Conservation (phyloP, 2,113 vertebrate species). For the Lipophrys pholis region DNA sequence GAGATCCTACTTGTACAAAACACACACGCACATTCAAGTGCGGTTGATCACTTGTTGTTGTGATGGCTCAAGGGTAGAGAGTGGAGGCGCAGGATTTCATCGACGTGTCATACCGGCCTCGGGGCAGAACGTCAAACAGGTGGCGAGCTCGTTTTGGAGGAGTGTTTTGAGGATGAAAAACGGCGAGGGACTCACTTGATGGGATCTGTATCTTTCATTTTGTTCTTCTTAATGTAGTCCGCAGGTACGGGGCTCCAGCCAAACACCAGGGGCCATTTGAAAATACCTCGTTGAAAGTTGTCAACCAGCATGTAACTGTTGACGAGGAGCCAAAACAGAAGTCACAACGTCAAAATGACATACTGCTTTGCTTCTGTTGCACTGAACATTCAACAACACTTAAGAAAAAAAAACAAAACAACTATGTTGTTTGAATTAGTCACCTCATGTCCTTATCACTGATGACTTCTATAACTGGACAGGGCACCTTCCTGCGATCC, state of each 20-base stretch:
- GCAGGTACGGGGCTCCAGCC: slow-evolving; percentile 91
- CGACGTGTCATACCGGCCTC: too few relatives aligned
- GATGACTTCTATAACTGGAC: slow-evolving; percentile 98
- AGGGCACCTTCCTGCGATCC: slow-evolving; percentile 90
- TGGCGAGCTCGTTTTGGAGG: neutral
- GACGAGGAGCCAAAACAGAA: slow-evolving; percentile 13
- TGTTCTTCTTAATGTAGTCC: slow-evolving; percentile 87
- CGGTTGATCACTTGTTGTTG: too few relatives aligned
- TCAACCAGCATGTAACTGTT: slow-evolving; percentile 95
- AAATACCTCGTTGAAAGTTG: slow-evolving; percentile 96
- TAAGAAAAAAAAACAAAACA: neutral
- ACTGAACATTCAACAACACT: neutral
- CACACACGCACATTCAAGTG: too few relatives aligned
- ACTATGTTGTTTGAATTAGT: slow-evolving; percentile 2
- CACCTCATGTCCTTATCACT: slow-evolving; percentile 97
- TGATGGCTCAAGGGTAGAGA: too few relatives aligned
- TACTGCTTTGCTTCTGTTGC: neutral
- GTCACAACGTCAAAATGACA: neutral
- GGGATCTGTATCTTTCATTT: slow-evolving; percentile 89
- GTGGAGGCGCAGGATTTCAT: too few relatives aligned
- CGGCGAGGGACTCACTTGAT: slow-evolving; percentile 85
- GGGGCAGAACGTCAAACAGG: too few relatives aligned
- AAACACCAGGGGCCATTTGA: slow-evolving; percentile 98
- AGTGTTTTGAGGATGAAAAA: neutral
- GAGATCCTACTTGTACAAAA: too few relatives aligned